Conservation (phyloP, 2,113 vertebrate genomes). For the Machaerirhynchus nigripectus region DNA sequence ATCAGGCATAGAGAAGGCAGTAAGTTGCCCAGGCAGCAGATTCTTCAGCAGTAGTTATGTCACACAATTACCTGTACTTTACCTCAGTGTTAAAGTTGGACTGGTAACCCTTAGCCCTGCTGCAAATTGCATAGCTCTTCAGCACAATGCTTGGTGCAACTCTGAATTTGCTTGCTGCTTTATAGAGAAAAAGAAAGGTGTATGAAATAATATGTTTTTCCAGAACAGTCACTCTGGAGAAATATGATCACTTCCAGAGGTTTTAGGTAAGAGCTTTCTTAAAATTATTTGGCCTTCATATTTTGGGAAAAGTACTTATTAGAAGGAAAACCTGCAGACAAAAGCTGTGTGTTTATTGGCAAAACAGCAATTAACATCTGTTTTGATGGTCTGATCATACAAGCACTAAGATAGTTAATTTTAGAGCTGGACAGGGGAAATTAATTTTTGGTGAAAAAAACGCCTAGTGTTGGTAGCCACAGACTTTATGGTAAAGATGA, state of each 20-base stretch:
- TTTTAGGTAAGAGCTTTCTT: not conserved
- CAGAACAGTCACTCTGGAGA: not conserved
- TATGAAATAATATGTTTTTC: not conserved
- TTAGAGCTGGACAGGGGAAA: not conserved
- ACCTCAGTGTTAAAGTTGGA: not conserved
- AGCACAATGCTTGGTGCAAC: not conserved
- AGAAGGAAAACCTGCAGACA: not conserved
- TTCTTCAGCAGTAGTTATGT: not conserved
- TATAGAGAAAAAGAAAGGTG: not conserved
- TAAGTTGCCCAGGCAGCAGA: not conserved
- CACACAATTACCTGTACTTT: not conserved
- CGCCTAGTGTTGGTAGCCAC: not conserved
- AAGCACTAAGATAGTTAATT: not conserved
- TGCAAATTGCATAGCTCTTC: not conserved
- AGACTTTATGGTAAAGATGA: not conserved
- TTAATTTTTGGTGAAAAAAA: not conserved
- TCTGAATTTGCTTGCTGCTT: not conserved
- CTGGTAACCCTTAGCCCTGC: not conserved
- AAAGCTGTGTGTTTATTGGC: not conserved
- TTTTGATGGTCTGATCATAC: not conserved
- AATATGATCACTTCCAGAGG: not conserved
- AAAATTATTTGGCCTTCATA: not conserved
- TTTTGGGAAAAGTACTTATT: not conserved
- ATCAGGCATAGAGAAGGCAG: not conserved
- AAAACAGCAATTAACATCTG: not conserved